phyloP scores from a whole-genome alignment of 1,140 invertebrate genomes.

The Dermatophagoides farinae region DNA sequence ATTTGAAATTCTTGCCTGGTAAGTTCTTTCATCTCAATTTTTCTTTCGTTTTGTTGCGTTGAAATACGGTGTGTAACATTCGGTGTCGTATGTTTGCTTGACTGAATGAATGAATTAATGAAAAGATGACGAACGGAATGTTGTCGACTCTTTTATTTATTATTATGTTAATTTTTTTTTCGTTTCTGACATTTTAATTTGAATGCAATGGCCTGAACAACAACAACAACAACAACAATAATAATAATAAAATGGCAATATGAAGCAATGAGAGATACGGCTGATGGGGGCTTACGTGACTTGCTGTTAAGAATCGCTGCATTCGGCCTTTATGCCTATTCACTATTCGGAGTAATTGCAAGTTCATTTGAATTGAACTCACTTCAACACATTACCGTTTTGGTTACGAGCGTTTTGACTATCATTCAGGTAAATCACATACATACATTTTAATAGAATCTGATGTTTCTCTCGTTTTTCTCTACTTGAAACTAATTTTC shows the following conservation, averaged over 20 bases:
- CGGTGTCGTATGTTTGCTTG: too few relatives aligned
- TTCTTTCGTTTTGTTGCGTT: neutral
- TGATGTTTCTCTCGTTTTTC: neutral
- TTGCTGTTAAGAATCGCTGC: slow-evolving; percentile 70
- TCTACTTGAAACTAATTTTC: neutral
- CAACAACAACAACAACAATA: neutral
- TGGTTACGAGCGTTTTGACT: slow-evolving; percentile 64
- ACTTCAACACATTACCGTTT: slow-evolving; percentile 63
- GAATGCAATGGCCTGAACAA: too few relatives aligned
- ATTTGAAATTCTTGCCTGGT: slow-evolving; percentile 26
- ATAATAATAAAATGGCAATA: neutral
- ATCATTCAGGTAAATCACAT: slow-evolving; percentile 44
- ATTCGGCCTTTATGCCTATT: slow-evolving; percentile 74
- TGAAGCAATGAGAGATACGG: slow-evolving; percentile 14
- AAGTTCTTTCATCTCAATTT: neutral
- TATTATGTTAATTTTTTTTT: too few relatives aligned
- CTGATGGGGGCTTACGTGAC: slow-evolving; percentile 42
- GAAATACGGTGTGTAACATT: neutral
- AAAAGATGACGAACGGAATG: too few relatives aligned
- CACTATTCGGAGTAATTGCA: slow-evolving; percentile 76
- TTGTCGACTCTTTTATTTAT: too few relatives aligned
- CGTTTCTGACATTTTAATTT: too few relatives aligned
- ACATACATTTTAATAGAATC: slow-evolving; percentile 5
- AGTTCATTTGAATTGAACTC: slow-evolving; percentile 46
- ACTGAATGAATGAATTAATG: neutral